phyloP scores from a whole-genome alignment of 2,888 invertebrate genomes.

The Nomada flava region DNA sequence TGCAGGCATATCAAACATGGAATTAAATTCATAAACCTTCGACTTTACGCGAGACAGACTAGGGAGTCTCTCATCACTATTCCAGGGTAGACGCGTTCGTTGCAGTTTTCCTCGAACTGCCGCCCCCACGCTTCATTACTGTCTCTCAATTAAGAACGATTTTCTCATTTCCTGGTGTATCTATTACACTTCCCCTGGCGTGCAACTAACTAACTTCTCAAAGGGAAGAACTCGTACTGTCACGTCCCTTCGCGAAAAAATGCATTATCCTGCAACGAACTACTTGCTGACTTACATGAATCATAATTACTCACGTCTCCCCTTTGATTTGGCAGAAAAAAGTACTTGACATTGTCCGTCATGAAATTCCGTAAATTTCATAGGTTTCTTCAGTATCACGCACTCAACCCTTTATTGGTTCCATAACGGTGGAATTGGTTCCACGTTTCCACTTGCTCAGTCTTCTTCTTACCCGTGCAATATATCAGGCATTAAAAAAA shows the following conservation, averaged over 20 bases:
- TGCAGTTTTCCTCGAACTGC: slow-evolving; percentile 15
- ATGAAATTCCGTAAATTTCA: no score
- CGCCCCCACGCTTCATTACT: slow-evolving; percentile 12
- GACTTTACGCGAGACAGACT: background rate
- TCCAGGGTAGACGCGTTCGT: background rate
- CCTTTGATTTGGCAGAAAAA: no score
- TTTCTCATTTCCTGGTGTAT: slow-evolving; percentile 34
- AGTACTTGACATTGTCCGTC: no score
- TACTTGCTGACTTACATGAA: background rate
- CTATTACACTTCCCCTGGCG: slow-evolving; percentile 5
- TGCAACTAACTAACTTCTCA: background rate
- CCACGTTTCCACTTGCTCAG: no score
- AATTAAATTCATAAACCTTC: background rate
- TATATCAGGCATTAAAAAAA: no score
- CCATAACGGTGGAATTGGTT: no score
- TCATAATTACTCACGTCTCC: no score
- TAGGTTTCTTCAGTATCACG: no score
- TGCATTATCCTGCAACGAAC: background rate
- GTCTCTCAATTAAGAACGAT: slow-evolving; percentile 39
- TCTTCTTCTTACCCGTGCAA: no score
- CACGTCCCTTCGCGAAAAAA: slow-evolving; percentile 23
- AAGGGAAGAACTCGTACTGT: slow-evolving; percentile 21
- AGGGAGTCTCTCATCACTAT: background rate
- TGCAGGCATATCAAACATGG: background rate
- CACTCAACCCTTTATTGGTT: no score